These are phyloP conservation scores for Aporrectodea caliginosa DNA, from an alignment of 1,140 invertebrate genomes.

Conservation along the genomic window DNA sequence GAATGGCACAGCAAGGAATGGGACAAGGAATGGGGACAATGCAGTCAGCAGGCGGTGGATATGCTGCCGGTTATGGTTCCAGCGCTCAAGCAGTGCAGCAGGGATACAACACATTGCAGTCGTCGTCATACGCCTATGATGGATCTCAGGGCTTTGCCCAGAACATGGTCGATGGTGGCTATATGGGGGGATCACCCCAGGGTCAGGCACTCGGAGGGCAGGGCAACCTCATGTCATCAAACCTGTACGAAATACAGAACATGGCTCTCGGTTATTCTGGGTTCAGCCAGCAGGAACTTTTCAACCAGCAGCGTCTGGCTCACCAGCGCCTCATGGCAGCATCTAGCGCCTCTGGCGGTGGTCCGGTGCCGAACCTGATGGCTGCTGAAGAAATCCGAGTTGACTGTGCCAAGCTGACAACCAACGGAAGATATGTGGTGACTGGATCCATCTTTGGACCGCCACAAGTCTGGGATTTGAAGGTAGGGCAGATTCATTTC, in stretches of 20 bases:
- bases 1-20: neutral
- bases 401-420: constrained; percentile 52
- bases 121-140: neutral
- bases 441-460: constrained; percentile 53
- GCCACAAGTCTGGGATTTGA: constrained; percentile 56
- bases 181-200: neutral
- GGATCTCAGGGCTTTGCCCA: neutral
- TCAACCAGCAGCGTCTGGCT: constrained; percentile 12
- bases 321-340: constrained; percentile 18
- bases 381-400: constrained; percentile 50
- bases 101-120: neutral
- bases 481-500: too few relatives aligned
- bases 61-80: neutral
- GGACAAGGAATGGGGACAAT: neutral
- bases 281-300: constrained; percentile 19
- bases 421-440: constrained; percentile 48
- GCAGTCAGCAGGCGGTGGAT: neutral
- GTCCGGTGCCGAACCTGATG: constrained; percentile 6
- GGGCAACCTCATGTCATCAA: neutral
- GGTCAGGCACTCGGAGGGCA: neutral
- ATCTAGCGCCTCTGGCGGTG: neutral
- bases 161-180: neutral
- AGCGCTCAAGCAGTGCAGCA: neutral
- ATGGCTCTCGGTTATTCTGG: constrained; percentile 10
- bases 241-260: constrained; percentile 1